Evolutionary conservation across 2,888 invertebrate genomes (phyloP).

Genomic region (Lysandra bellargus): DNA sequence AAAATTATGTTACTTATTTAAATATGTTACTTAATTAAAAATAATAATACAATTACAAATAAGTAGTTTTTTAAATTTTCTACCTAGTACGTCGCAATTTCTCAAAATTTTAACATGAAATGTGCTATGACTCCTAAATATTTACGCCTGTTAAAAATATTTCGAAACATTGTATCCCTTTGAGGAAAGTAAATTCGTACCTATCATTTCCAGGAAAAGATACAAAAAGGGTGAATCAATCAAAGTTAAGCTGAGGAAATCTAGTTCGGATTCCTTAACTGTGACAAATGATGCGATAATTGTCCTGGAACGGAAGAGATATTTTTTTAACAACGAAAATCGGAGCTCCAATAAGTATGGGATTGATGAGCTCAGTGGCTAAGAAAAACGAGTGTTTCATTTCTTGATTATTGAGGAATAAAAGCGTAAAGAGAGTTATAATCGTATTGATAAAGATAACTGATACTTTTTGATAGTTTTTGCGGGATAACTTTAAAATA

Average conservation of each 20-base stretch:
- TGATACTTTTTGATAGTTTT: no score
- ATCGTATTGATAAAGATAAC: not conserved
- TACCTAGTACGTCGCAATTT: no score
- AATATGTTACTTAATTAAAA: no score
- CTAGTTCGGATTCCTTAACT: constrained; percentile 57
- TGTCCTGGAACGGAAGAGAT: constrained; percentile 61
- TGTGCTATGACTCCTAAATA: no score
- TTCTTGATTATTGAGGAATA: constrained; percentile 52
- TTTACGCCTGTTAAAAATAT: not conserved
- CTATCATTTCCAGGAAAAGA: constrained; percentile 39
- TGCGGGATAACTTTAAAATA: no score
- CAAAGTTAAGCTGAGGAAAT: constrained; percentile 71
- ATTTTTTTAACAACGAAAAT: constrained; percentile 54
- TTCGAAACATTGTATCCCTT: not conserved
- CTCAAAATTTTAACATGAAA: no score
- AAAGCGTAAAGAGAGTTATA: constrained; percentile 14
- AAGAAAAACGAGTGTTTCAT: constrained; percentile 58
- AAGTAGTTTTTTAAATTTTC: no score
- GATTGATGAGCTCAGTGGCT: constrained; percentile 69
- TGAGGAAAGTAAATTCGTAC: constrained; percentile 20
- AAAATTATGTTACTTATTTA: no score
- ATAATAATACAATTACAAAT: no score
- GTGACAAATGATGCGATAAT: constrained; percentile 77
- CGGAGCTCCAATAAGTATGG: constrained; percentile 62
- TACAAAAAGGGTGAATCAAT: constrained; percentile 65